Percentiles rank a stretch among this genome's conserved stretches.
Conservation (phyloP, 2,797 vertebrate genomes). For the Gobio occitaniae region DNA sequence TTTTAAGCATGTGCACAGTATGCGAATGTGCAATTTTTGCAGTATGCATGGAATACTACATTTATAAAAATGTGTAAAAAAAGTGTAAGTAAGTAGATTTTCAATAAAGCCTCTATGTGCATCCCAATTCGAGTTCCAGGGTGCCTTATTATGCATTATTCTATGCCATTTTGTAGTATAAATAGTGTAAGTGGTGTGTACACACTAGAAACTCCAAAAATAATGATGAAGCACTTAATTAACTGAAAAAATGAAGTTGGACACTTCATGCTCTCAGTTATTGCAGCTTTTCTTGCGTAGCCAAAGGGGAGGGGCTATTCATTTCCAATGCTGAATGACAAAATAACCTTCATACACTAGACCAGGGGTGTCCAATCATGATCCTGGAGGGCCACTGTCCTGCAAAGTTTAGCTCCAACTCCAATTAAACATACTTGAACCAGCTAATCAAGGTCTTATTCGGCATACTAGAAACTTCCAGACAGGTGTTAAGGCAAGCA, state of each 20-base stretch:
- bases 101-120: background rate
- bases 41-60: background rate
- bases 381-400: no score
- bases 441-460: no score
- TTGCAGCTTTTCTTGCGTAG: background rate
- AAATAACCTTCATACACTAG: background rate
- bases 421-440: no score
- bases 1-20: background rate
- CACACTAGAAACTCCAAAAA: background rate
- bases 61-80: background rate
- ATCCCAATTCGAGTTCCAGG: background rate
- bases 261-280: background rate
- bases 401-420: no score
- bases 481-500: no score
- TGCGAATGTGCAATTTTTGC: background rate
- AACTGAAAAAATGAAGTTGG: background rate
- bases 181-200: background rate
- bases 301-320: background rate
- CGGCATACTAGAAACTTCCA: no score
- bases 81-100: background rate
- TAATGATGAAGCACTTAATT: background rate
- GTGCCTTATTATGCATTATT: background rate
- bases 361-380: no score
- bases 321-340: background rate
- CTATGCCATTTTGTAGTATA: background rate